Percentiles rank a stretch among this genome's conserved stretches.
phyloP scores from a whole-genome alignment of 1,140 invertebrate species.

The Fopius arisanus region DNA sequence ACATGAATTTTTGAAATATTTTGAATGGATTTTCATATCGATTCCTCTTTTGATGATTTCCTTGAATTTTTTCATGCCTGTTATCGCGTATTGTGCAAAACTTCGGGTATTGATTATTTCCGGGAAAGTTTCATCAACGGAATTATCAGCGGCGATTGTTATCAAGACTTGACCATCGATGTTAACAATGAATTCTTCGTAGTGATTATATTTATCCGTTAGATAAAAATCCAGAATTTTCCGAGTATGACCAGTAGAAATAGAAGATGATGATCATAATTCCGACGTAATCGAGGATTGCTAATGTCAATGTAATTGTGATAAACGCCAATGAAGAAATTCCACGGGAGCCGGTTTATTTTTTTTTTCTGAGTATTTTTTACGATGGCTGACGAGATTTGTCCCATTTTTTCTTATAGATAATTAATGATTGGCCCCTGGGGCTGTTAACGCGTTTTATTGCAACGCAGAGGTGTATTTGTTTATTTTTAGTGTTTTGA shows the following conservation, averaged over 20 bases:
- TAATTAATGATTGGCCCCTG: too few relatives aligned
- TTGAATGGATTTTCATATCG: too few relatives aligned
- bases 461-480: not conserved
- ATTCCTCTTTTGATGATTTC: not conserved
- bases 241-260: not conserved
- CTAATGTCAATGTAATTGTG: not conserved
- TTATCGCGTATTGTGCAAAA: not conserved
- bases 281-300: not conserved
- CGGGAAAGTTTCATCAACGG: not conserved
- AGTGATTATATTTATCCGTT: conserved; percentile 21
- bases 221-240: not conserved
- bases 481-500: not conserved
- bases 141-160: conserved; percentile 7
- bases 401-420: not conserved
- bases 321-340: not conserved
- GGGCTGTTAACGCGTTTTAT: too few relatives aligned
- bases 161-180: not conserved
- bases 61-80: not conserved
- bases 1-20: too few relatives aligned
- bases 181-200: conserved; percentile 2
- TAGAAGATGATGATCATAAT: not conserved
- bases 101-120: not conserved
- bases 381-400: not conserved
- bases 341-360: too few relatives aligned
- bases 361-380: too few relatives aligned